Percentiles rank a stretch among this genome's conserved stretches.
Evolutionary conservation across 1,140 invertebrate species (phyloP).

Genomic region (Eurosta solidaginis): DNA sequence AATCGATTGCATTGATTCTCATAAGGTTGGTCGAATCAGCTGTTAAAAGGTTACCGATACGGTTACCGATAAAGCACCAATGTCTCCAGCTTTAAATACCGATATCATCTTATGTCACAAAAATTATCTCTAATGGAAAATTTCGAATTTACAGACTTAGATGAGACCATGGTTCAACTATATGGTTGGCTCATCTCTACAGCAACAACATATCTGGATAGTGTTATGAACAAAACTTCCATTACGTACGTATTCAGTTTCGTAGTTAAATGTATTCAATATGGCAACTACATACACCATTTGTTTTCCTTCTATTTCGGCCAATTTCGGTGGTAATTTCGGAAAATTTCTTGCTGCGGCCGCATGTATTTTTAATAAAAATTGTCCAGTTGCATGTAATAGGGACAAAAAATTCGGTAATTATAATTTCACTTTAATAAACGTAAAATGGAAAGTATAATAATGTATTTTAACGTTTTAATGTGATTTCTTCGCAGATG

Average conservation of each 20-base stretch:
- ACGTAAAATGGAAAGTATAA: neutral
- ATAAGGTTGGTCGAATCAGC: no score
- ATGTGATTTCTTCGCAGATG: neutral
- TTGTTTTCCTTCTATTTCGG: constrained; percentile 14
- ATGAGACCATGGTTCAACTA: no score
- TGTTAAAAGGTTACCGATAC: no score
- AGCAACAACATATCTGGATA: no score
- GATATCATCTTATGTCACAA: no score
- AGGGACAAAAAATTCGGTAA: neutral
- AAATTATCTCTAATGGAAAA: no score
- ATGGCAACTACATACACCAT: neutral
- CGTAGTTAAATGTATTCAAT: neutral
- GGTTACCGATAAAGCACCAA: no score
- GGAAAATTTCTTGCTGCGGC: neutral
- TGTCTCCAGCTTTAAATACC: no score
- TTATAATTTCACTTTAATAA: neutral
- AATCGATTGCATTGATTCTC: no score
- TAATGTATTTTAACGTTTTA: neutral
- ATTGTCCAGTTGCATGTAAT: neutral
- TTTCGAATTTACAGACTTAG: no score
- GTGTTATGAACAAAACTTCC: no score
- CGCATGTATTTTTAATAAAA: constrained; percentile 19
- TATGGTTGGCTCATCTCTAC: no score
- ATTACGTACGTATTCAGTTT: neutral
- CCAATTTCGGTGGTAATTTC: neutral